A percentile compares a stretch with the other conserved stretches of the same genome.
Evolutionary conservation across 2,797 vertebrate species (phyloP).

Genomic region (Pipistrellus pipistrellus): DNA sequence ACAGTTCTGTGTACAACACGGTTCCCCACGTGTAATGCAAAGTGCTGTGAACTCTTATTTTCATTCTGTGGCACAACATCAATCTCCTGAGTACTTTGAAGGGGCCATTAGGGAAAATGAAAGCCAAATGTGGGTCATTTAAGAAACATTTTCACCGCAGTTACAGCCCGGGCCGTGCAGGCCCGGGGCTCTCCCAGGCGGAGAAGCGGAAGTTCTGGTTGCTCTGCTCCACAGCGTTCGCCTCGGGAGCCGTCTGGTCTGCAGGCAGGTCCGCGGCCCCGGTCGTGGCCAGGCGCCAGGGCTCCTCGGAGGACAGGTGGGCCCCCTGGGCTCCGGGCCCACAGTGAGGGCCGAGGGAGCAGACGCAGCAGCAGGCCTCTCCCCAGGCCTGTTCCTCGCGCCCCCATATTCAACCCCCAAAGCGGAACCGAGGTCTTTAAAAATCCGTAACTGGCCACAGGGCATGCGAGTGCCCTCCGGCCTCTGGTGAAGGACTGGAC

Average conservation of each 20-base stretch:
- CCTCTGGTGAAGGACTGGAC: background rate
- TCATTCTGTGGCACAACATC: background rate
- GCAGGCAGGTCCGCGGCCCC: rapidly evolving
- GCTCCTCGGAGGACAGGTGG: background rate
- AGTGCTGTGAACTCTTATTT: background rate
- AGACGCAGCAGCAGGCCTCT: background rate
- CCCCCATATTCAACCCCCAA: rapidly evolving
- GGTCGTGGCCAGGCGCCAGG: rapidly evolving
- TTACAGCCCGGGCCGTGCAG: background rate
- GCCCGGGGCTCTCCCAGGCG: background rate
- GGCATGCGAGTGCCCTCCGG: background rate
- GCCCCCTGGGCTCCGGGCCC: background rate
- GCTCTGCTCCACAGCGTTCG: rapidly evolving
- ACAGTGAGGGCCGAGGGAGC: background rate
- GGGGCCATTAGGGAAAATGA: constrained; percentile 14
- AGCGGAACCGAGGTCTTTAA: background rate
- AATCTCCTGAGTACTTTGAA: background rate
- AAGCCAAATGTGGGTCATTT: constrained; percentile 16
- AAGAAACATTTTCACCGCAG: background rate
- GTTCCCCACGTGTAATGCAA: background rate
- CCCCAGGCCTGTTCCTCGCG: background rate
- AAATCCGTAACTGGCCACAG: background rate
- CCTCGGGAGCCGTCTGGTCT: background rate
- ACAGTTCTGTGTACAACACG: background rate
- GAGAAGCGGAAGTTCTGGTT: background rate